Percentiles rank a stretch among this genome's conserved stretches.
Conservation (phyloP, 2,797 vertebrate genomes). For the Thamnophis elegans region DNA sequence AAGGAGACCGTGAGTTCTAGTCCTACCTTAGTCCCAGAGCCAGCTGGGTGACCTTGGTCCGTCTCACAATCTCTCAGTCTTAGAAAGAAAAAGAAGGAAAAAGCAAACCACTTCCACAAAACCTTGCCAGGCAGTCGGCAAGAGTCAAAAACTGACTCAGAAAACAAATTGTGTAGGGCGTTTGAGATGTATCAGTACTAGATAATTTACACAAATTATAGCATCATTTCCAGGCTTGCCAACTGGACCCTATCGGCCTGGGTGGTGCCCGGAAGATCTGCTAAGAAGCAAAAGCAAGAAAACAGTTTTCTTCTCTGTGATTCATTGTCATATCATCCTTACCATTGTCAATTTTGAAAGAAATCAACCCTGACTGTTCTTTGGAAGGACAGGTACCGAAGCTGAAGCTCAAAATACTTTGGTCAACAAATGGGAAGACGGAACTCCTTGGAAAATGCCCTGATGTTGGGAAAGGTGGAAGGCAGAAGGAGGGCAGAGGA, state of each 20-base stretch:
- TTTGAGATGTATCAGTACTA: not conserved
- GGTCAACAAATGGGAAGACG: not conserved
- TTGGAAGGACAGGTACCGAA: not conserved
- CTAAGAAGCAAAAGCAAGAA: not conserved
- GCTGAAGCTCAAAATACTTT: not conserved
- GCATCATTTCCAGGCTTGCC: not conserved
- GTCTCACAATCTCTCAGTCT: not conserved
- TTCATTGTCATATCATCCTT: not conserved
- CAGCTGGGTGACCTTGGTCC: not conserved
- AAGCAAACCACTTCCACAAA: not conserved
- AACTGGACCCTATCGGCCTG: not conserved
- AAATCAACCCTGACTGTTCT: not conserved
- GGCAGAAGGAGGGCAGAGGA: not conserved
- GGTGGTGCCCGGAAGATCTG: not conserved
- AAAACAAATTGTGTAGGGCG: not conserved
- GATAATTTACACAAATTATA: not conserved
- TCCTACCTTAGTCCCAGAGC: not conserved
- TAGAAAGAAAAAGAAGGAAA: not conserved
- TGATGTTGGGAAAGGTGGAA: not conserved
- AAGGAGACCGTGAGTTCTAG: not conserved
- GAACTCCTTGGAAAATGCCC: not conserved
- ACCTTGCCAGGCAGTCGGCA: not conserved
- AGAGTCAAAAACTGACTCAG: not conserved
- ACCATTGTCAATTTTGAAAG: not conserved
- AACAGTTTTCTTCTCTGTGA: not conserved